Base-by-base conservation (phyloP, 2,113 vertebrate genomes). In the Ornithorhynchus anatinus region DNA sequence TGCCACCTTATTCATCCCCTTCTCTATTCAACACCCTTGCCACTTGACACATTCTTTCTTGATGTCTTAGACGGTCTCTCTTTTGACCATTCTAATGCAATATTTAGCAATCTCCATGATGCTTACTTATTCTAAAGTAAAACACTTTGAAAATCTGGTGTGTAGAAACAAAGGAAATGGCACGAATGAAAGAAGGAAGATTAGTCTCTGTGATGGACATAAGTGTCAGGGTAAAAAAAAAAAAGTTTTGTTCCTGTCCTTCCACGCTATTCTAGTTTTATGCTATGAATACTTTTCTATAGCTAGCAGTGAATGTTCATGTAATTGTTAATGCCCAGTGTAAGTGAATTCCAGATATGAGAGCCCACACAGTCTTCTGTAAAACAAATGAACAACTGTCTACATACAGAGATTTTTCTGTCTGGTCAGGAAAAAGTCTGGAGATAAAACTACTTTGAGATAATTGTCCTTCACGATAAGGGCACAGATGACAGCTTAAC, bases 381-480 rank as follows among this genome's bases (percentile, higher is more conserved):
- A 75, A 81, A 81, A 81, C 32, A 86, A 36, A 39, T 3, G 4
- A n/a, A 32, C 23, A 13, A 57, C 16, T 69, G 16, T 27, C 64
- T 73, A 6, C 50, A 78, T 86, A 48, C 39, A 59, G 35, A 27
- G 33, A 59, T 72, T 74, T 77, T 72, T 80, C 82, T 82, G 63
- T 90, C 78, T 59, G 69, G 58, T 67, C 50, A 90, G 51, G 45
- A 88, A 77, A 73, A 80, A 23, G 23, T 84, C 77, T 69, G 43
- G 87, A 63, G 74, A 86, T 84, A 87, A 84, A 70, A 36, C 56
- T 31, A 33, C 70, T 52, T 58, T 76, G 40, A 53, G 79, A 36
- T 82, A 53, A 75, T 82, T 77, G 68, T 66, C 69, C 56, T 60
- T 33, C 25, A 42, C 50, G 72, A 80, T 83, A 87, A 90, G 77